Conservation (phyloP, 2,797 vertebrate genomes). For the Hyperoplus immaculatus region DNA sequence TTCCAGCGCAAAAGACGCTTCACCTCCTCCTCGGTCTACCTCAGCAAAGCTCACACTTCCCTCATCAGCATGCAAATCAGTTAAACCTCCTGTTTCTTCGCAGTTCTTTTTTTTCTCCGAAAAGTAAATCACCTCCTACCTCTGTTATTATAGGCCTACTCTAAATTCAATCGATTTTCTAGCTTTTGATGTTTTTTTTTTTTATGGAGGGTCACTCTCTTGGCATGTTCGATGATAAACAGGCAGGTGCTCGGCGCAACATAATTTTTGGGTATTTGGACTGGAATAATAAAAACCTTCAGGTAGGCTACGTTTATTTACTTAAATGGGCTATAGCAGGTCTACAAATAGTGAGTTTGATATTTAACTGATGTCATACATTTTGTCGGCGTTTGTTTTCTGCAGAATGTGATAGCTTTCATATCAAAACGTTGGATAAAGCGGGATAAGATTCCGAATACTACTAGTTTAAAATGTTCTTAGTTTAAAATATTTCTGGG, state of each 20-base stretch:
- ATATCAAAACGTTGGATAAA: not conserved
- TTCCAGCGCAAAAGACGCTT: constrained; percentile 67
- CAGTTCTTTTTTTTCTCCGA: constrained; percentile 56
- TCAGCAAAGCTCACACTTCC: constrained; percentile 77
- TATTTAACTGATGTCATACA: not conserved
- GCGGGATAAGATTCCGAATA: not conserved
- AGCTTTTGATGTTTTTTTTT: constrained; percentile 35
- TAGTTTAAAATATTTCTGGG: not conserved
- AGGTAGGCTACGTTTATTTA: constrained; percentile 70
- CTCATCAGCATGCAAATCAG: constrained; percentile 76
- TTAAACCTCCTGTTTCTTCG: constrained; percentile 41
- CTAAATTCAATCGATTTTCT: constrained; percentile 49
- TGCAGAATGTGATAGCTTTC: not conserved
- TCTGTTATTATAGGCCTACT: constrained; percentile 57
- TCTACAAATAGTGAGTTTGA: not conserved
- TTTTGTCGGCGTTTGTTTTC: constrained; percentile 12
- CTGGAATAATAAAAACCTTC: constrained; percentile 67
- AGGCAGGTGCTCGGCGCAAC: constrained; percentile 72
- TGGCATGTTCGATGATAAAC: constrained; percentile 74
- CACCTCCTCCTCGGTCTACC: constrained; percentile 71
- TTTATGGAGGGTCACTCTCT: constrained; percentile 79
- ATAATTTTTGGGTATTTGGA: constrained; percentile 61
- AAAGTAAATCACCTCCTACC: constrained; percentile 66
- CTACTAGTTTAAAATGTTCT: not conserved
- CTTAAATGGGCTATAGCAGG: not conserved